Evolutionary conservation across 2,113 vertebrate species (phyloP), one percentile per base, ranked within the genome.

Genomic region (Oenanthe melanoleuca): DNA sequence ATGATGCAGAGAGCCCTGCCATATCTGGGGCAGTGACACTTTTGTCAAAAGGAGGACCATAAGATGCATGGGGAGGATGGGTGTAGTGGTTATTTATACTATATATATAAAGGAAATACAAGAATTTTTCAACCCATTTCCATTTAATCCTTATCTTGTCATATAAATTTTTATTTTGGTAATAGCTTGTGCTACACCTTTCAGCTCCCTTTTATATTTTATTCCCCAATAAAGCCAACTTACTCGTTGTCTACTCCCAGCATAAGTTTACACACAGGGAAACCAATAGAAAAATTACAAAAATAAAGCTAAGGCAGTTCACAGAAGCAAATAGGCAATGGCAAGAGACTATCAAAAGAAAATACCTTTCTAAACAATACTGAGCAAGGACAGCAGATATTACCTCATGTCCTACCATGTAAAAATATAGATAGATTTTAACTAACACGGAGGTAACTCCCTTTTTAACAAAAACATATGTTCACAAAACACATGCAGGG

Each of bases 1-100:
- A 22, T 8, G n/a, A 78, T 25, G 47, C n/a, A 73, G 63, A 87
- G 15, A 44, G 3, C 9, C 34, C 56, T 56, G 24, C 11, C 14
- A 4, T 28, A 84, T 4, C 25, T 34, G 61, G 9, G 89, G 8
- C 26, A 84, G 0, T 71, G 18, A 56, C 11, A 25, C 55, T 81
- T 57, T 81, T 83, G 34, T 86, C 44, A 57, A 59, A 64, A 88
- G 12, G 15, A 93, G 4, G 28, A 70, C 33, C 8, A 1, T 15
- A 28, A 86, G 52, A 80, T 21, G 9, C 17, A 38, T 8, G 4
- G 8, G 4, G 6, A 75, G 4, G 14, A 47, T 0, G 1, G 11
- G 4, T 59, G 8, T 16, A 60, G 12, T 47, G 16, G 2, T 25
- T 66, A n/a, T 74, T 84, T 64, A 67, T 18, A 38, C 1, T 38